These are phyloP conservation scores for Simalia tracyae DNA, from an alignment of 2,797 vertebrate species.

Conservation along the genomic window DNA sequence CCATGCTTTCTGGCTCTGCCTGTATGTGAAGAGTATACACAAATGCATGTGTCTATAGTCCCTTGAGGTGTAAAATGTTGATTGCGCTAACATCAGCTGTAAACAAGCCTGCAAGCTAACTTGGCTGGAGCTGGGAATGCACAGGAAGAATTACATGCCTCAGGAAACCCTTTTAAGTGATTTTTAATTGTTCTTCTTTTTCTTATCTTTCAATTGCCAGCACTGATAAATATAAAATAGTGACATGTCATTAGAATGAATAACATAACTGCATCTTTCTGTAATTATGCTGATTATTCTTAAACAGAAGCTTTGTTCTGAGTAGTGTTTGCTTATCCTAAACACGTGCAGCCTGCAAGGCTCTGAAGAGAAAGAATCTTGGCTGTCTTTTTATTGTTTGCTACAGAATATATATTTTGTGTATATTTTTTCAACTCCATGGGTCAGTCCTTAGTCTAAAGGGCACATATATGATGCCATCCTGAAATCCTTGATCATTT, in stretches of 20 bases:
- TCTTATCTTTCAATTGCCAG: constrained; percentile 13
- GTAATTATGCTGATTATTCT: constrained; percentile 1
- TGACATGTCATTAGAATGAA: constrained; percentile 28
- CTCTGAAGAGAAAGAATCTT: background rate
- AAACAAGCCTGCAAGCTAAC: constrained; percentile 50
- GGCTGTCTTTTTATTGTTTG: background rate
- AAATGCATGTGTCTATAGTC: constrained; percentile 43
- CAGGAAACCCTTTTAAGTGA: constrained; percentile 25
- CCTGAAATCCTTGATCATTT: background rate
- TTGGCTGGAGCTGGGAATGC: constrained; percentile 56
- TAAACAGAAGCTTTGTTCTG: constrained; percentile 14
- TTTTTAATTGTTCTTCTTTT: background rate
- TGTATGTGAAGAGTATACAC: constrained; percentile 28
- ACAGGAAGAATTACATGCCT: constrained; percentile 41
- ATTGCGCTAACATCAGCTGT: constrained; percentile 55
- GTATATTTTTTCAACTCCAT: background rate
- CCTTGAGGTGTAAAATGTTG: constrained; percentile 58
- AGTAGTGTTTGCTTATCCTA: background rate
- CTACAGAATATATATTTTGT: background rate
- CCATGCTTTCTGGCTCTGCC: constrained; percentile 49
- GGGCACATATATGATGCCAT: background rate
- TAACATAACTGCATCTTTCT: constrained; percentile 13
- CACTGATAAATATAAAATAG: constrained; percentile 43
- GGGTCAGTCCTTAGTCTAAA: background rate
- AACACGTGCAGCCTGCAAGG: rapidly evolving